phyloP scores from a whole-genome alignment of 1,140 invertebrate genomes.

The Polypedilum pembai region DNA sequence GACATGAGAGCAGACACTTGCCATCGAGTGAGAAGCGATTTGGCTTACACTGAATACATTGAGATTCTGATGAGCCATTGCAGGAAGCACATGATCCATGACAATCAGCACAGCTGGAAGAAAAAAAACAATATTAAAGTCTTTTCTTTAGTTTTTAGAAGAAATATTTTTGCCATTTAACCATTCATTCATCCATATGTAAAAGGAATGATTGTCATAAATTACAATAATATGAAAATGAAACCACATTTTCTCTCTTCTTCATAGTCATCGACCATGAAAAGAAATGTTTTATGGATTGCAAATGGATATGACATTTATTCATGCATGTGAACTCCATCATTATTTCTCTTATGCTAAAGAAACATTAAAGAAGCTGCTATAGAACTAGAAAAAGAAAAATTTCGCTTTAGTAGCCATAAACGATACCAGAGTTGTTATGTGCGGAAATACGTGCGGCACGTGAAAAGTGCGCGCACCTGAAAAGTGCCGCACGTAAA shows the following conservation, averaged over 20 bases:
- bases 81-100: conserved; percentile 75
- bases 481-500: too few species aligned
- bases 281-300: background rate
- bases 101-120: conserved; percentile 62
- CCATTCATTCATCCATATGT: conserved; percentile 15
- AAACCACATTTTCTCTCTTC: too few species aligned
- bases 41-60: conserved; percentile 70
- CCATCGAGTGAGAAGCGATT: conserved; percentile 60
- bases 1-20: conserved; percentile 57
- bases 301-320: background rate
- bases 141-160: too few species aligned
- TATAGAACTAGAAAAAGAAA: too few species aligned
- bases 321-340: conserved; percentile 11
- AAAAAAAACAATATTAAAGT: conserved; percentile 30
- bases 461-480: too few species aligned
- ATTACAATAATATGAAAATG: too few species aligned
- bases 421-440: too few species aligned
- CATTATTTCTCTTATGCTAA: background rate
- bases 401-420: background rate
- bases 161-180: background rate
- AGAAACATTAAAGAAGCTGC: too few species aligned
- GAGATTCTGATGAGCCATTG: conserved; percentile 61
- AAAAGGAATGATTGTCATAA: background rate
- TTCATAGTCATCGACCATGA: too few species aligned
- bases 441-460: too few species aligned